Conservation (phyloP, 2,797 vertebrate genomes). For the Onychomys arenicola region DNA sequence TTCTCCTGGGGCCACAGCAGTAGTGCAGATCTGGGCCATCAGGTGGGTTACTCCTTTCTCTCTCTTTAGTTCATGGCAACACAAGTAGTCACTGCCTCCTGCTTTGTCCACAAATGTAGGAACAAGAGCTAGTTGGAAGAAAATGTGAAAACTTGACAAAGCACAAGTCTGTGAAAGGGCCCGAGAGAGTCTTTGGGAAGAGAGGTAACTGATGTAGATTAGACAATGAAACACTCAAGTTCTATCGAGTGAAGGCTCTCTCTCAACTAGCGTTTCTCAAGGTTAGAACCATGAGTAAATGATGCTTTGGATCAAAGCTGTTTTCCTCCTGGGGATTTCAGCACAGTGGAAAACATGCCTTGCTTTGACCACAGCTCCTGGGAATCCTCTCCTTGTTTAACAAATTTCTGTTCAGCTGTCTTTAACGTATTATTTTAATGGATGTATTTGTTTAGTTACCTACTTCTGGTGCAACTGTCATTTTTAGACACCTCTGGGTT, state of each 20-base stretch:
- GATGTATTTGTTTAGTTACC: constrained; percentile 84
- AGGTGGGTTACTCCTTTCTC: background rate
- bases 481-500: constrained; percentile 76
- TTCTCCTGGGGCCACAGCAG: background rate
- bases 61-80: background rate
- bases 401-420: constrained; percentile 80
- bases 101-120: background rate
- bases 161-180: background rate
- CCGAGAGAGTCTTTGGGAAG: background rate
- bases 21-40: background rate
- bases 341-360: constrained; percentile 57
- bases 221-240: background rate
- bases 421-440: constrained; percentile 83
- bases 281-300: constrained; percentile 43
- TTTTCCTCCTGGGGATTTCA: constrained; percentile 63
- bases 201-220: background rate
- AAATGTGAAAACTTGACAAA: background rate
- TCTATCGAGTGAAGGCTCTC: background rate
- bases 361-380: constrained; percentile 2
- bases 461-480: constrained; percentile 79
- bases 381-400: constrained; percentile 81
- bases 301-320: constrained; percentile 52
- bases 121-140: background rate
- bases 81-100: background rate
- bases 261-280: background rate